These are phyloP conservation scores for Cathartes aura DNA, from an alignment of 2,113 vertebrate genomes.

Conservation along the genomic window DNA sequence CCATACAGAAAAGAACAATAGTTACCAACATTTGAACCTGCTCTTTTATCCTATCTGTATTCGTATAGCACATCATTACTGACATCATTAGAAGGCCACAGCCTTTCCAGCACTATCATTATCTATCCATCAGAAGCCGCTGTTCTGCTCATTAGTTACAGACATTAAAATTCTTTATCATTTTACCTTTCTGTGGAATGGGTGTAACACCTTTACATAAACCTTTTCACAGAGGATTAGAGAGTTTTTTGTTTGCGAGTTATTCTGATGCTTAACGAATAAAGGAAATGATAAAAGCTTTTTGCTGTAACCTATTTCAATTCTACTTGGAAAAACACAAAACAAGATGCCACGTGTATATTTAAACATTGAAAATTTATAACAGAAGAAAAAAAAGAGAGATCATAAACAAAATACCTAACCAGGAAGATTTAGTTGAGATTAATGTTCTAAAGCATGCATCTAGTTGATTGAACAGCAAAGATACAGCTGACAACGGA, in stretches of 20 bases:
- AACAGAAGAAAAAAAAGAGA: neutral
- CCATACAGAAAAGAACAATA: conserved; percentile 15
- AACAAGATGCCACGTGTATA: neutral
- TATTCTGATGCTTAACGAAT: neutral
- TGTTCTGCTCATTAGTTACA: conserved; percentile 39
- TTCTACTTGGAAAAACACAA: neutral
- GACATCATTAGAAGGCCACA: conserved; percentile 43
- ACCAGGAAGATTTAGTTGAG: neutral
- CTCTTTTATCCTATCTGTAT: neutral
- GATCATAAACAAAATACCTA: neutral
- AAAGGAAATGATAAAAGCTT: neutral
- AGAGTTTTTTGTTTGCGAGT: neutral
- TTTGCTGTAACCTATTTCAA: neutral
- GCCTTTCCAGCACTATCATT: conserved; percentile 8
- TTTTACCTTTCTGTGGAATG: conserved; percentile 30
- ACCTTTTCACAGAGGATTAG: neutral
- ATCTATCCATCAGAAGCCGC: conserved; percentile 12
- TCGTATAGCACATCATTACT: neutral
- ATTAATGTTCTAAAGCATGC: neutral
- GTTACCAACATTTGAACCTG: conserved; percentile 14
- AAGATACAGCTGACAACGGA: neutral
- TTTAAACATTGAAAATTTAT: neutral
- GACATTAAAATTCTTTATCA: conserved; percentile 3
- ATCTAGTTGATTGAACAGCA: neutral
- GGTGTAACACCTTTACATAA: neutral